Percentiles rank a stretch among this genome's conserved stretches.
Conservation (phyloP, 2,113 vertebrate species). For the Chelonoidis abingdonii region DNA sequence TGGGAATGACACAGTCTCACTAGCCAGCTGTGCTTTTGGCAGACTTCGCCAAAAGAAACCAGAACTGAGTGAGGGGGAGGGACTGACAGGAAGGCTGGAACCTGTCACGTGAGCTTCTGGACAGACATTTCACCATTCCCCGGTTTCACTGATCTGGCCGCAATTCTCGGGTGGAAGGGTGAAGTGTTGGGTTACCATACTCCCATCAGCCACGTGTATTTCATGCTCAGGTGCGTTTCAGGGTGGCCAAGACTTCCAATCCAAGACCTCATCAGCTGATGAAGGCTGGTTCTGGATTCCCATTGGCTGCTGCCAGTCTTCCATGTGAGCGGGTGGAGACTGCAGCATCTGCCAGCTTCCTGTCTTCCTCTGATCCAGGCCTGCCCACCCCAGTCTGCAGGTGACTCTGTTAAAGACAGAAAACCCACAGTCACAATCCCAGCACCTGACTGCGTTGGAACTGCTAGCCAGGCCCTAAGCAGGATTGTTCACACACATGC, state of each 20-base stretch:
- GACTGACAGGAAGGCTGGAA: neutral
- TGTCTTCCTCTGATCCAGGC: neutral
- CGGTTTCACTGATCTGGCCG: accelerated
- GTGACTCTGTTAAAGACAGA: constrained; percentile 64
- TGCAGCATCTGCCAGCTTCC: neutral
- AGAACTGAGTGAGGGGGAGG: neutral
- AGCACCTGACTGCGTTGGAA: neutral
- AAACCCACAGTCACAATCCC: neutral
- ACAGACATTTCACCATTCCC: accelerated
- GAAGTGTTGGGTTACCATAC: accelerated
- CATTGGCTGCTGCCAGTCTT: constrained; percentile 68
- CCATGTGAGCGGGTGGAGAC: neutral
- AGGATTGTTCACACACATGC: neutral
- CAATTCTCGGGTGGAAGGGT: accelerated
- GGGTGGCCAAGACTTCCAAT: neutral
- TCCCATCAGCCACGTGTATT: accelerated
- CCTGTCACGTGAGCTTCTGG: neutral
- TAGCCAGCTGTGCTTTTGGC: neutral
- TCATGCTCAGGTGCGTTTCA: accelerated
- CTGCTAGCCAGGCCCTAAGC: no score
- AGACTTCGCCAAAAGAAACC: neutral
- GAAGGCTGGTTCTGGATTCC: constrained; percentile 63
- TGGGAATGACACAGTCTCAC: neutral
- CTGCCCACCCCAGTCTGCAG: constrained; percentile 15
- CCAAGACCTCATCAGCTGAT: constrained; percentile 67